Conservation (phyloP, 2,888 invertebrate genomes). For the Liopterus haemorrhoidalis region DNA sequence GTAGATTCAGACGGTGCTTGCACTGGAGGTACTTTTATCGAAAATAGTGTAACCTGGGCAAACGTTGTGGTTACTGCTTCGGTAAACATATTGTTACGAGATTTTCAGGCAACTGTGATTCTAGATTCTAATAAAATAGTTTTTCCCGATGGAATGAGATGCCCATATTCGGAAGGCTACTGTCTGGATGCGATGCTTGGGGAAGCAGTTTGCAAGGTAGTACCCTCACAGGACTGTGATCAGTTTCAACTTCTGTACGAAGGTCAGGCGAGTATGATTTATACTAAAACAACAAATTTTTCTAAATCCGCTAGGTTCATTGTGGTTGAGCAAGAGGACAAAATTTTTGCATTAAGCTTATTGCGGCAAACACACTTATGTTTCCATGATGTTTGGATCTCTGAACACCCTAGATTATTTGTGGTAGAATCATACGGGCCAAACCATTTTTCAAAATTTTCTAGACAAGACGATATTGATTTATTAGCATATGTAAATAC, state of each 20-base stretch:
- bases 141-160: slow-evolving; percentile 19
- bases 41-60: slow-evolving; percentile 19
- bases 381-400: too few species aligned
- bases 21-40: slow-evolving; percentile 8
- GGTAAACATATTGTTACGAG: slow-evolving; percentile 19
- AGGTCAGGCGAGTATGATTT: slow-evolving; percentile 16
- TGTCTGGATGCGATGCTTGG: slow-evolving; percentile 23
- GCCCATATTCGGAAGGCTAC: slow-evolving; percentile 22
- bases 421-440: too few species aligned
- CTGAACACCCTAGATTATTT: too few species aligned
- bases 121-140: slow-evolving; percentile 21
- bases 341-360: too few species aligned
- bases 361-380: too few species aligned
- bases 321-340: too few species aligned
- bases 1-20: slow-evolving; percentile 14
- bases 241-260: slow-evolving; percentile 14
- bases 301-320: too few species aligned
- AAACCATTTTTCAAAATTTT: neutral
- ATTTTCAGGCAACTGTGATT: slow-evolving; percentile 21
- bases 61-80: slow-evolving; percentile 22
- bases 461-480: slow-evolving; percentile 16
- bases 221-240: neutral
- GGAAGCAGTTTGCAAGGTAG: slow-evolving; percentile 18
- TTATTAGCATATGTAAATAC: slow-evolving; percentile 22
- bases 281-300: neutral